Base-by-base conservation (phyloP, 64 coral and sea anemone genomes). In the Stichodactyla helianthus region DNA sequence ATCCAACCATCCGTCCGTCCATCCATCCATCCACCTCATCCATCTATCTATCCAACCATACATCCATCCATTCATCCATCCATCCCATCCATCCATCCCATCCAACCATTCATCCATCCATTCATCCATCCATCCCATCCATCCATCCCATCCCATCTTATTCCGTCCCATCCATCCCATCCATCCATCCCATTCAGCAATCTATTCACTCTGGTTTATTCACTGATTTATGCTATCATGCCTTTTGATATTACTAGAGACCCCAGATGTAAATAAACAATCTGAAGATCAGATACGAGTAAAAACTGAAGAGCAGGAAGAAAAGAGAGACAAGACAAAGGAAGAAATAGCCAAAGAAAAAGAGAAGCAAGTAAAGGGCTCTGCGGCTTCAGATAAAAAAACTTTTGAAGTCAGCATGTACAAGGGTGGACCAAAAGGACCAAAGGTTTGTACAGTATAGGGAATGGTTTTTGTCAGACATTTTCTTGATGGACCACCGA, bases 331-430 rank as follows among this genome's bases (percentile, higher is more conserved):
- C 86, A 94, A 99, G 71, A 93, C 88, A 11, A 94, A 90, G 84
- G 97, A 99, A 25, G 93, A 99, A 71, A 31, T 97, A 5, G 95
- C 90, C 58, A 93, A 93, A 79, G 92, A 97, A 89, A 54, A 77
- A 55, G 94, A 96, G 52, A 67, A 54, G 2, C 86, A 95, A 82
- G 55, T 52, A 10, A 86, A 81, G 55, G 88, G n/a, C 50, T 82
- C 86, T n/a, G 57, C 84, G 0, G 74, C 59, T 5, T 60, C 82
- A 7, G 82, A 86, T 50, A 74, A 86, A 82, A 26, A 65, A 59
- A 56, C 14, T 35, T 28, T 23, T 84, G 52, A 92, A 83, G n/a
- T 77, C 76, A 12, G 35, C 77, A 90, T 50, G 89, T 79, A 17
- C 50, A 77, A 50, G 82, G 85, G 19, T 76, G 84, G 76, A 71